Evolutionary conservation across 2,797 vertebrate species (phyloP), one percentile per base, ranked within the genome.

Genomic region (Gephyroberyx darwinii): DNA sequence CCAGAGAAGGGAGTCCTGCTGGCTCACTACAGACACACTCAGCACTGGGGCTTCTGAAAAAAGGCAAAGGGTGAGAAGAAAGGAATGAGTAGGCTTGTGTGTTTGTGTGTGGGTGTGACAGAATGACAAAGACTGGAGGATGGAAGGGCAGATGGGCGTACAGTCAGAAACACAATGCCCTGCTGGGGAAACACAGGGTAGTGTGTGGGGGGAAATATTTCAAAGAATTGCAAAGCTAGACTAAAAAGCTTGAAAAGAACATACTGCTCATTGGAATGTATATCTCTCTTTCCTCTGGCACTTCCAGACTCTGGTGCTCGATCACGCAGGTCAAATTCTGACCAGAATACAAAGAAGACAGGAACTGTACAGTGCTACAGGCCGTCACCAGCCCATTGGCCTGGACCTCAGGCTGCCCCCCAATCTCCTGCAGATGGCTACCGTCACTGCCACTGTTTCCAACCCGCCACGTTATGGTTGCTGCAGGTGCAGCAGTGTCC

Each of bases 241-340:
- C 14, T 19, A 35, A 8, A 52, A 12, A 54, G 30, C 30, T 31
- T 62, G 68, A 14, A 9, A 69, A 70, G 39, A 64, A 78, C 86
- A 0, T 88, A 94, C 93, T 87, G 39, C 68, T 59, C 37, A 41
- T 51, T 7, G 84, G 88, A 62, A 94, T 81, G 66, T 56, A 60
- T 52, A 88, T 82, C 55, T 82, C 82, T 69, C 78, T 87, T 47
- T 59, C 54, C 65, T 88, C 88, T 20, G 87, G 75, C 65, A 45
- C 69, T 66, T 88, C 55, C 66, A 91, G 74, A 53, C 83, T 86
- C 0, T 35, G 74, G 56, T 93, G 90, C 51, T 89, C 71, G 73
- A 92, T 88, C 60, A 22, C 71, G 72, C 93, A 94, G 65, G 77
- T 90, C 70, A 94, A 48, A 45, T 65, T 88, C 83, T 90, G 92